Base-by-base conservation (phyloP, 2,888 invertebrate species). In the Keiferia lycopersicella region DNA sequence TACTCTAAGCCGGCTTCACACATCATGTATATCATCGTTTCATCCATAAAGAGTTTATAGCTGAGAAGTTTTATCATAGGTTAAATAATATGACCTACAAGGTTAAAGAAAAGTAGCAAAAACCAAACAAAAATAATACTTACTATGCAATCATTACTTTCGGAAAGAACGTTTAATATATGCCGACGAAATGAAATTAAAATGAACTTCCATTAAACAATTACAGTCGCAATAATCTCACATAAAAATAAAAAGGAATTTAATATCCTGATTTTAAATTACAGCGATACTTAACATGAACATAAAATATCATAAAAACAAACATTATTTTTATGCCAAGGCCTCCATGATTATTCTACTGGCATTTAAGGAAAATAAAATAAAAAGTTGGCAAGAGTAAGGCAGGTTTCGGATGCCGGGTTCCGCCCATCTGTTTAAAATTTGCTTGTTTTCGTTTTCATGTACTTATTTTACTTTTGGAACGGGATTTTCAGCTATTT, bases 271-370 rank as follows among this genome's bases (percentile, higher is more conserved):
- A 58, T 39, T 58, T 58, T 18, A 39, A 58, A 58, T 58, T 20
- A 12, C 39, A 20, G 39, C 3, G 12, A 58, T 57, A 38, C 22
- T 58, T 38, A 38, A 39, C 58, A 58, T 39, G 58, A 20, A 20
- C 58, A 58, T 58, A 58, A 58, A 58, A 39, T 39, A 56, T 58
- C 58, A 39, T 58, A 58, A 38, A 57, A 58, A 58, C 58, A 58
- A 58, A 58, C 58, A 58, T 58, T 58, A 58, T 38, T 39, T 58
- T 58, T 58, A 58, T 56, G 30, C 7, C 58, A 39, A 58, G 39
- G 39, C 58, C 38, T 38, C 14, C n/a, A 12, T 58, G 58, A 58
- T 58, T 58, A 58, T 39, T 20, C 20, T 22, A 2, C 20, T 58
- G 58, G 16, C 58, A 58, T 58, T 58, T 58, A 16, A 16, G 16